phyloP scores from a whole-genome alignment of 2,888 invertebrate species.

The Polydrusus cervinus region DNA sequence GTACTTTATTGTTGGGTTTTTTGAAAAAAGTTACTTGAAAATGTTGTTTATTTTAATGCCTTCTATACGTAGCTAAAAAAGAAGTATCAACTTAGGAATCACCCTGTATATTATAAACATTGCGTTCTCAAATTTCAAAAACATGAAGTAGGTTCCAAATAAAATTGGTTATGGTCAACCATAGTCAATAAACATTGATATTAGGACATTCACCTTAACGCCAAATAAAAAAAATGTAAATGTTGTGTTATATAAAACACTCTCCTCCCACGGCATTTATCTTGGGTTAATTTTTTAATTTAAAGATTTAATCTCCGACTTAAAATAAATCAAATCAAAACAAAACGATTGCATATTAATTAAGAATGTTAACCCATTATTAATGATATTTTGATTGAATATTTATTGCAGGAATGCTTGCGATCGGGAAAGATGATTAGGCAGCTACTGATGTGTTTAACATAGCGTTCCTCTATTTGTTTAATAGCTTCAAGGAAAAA shows the following conservation, averaged over 20 bases:
- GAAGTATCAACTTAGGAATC: no score
- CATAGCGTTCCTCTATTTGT: not conserved
- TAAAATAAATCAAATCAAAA: slow-evolving; percentile 47
- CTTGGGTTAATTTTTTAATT: slow-evolving; percentile 42
- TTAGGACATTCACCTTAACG: no score
- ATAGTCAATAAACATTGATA: no score
- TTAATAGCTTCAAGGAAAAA: no score
- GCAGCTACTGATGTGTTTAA: not conserved
- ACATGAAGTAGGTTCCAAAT: no score
- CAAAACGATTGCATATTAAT: slow-evolving; percentile 47
- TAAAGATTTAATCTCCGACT: slow-evolving; percentile 43
- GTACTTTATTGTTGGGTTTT: no score
- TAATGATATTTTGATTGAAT: slow-evolving; percentile 45
- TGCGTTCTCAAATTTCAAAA: no score
- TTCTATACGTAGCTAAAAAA: no score
- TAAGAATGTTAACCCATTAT: slow-evolving; percentile 44
- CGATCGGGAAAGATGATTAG: slow-evolving; percentile 2
- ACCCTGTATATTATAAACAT: no score
- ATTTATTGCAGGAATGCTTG: slow-evolving; percentile 27
- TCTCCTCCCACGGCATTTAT: slow-evolving; percentile 43
- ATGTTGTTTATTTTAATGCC: no score
- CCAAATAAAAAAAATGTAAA: not conserved
- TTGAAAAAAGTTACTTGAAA: no score
- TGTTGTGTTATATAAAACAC: slow-evolving; percentile 19
- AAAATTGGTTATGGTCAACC: no score